Percentiles rank a stretch among this genome's conserved stretches.
Evolutionary conservation across 2,113 vertebrate species (phyloP).

Genomic region (Pollachius pollachius): DNA sequence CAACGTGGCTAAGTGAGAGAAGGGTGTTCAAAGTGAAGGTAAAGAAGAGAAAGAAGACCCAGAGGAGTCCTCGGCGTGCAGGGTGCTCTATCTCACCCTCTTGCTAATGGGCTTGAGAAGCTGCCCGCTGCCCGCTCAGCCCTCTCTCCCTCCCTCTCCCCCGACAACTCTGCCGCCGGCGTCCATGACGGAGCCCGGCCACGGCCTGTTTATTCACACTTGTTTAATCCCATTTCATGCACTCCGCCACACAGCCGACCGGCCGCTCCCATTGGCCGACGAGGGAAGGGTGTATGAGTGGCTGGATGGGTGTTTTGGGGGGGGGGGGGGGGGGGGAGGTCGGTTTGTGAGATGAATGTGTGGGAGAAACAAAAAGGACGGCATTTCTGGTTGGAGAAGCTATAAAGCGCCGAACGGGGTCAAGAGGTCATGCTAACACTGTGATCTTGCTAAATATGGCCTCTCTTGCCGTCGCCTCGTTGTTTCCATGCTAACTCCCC

Average conservation of each 20-base stretch:
- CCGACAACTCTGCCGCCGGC: conserved; percentile 45
- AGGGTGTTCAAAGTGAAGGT: conserved; percentile 55
- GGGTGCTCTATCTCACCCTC: conserved; percentile 59
- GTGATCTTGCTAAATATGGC: conserved; percentile 74
- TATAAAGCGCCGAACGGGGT: conserved; percentile 37
- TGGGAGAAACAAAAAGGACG: too few relatives aligned
- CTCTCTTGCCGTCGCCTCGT: conserved; percentile 36
- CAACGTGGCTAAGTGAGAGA: conserved; percentile 9
- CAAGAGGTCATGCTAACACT: conserved; percentile 65
- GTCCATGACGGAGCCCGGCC: conserved; percentile 68
- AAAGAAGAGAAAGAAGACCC: conserved; percentile 2
- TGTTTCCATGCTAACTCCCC: conserved; percentile 24
- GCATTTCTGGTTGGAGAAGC: too few relatives aligned
- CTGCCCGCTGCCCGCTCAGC: conserved; percentile 42
- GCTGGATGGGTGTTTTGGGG: too few relatives aligned
- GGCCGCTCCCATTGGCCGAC: conserved; percentile 18
- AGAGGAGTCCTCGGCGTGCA: conserved; percentile 41
- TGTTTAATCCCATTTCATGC: conserved; percentile 69
- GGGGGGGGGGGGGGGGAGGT: conserved; percentile 15
- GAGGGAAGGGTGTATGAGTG: conserved; percentile 1
- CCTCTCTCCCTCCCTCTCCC: conserved; percentile 61
- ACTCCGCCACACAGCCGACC: too few relatives aligned
- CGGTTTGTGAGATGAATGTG: too few relatives aligned
- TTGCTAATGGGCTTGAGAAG: conserved; percentile 59
- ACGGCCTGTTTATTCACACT: conserved; percentile 82